Percentiles rank a stretch among this genome's conserved stretches.
Conservation (phyloP, 35 echinoderm and acorn worm species). For the Apostichopus parvimensis region DNA sequence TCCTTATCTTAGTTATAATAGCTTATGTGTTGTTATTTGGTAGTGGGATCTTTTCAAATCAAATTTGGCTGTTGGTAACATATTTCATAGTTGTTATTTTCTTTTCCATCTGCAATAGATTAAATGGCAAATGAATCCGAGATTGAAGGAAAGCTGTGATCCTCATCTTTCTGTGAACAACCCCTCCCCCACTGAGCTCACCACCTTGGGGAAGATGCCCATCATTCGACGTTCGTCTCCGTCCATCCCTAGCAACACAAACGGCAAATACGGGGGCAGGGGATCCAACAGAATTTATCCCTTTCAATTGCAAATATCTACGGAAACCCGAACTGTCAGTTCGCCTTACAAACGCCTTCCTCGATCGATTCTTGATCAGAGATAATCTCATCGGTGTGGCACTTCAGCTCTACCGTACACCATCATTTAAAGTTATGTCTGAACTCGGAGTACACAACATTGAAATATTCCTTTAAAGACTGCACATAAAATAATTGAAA, state of each 20-base stretch:
- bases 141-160: conserved; percentile 69
- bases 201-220: conserved; percentile 62
- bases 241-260: conserved; percentile 96
- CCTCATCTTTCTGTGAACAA: conserved; percentile 70
- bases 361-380: conserved; percentile 26
- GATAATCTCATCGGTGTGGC: not conserved
- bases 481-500: too few relatives aligned
- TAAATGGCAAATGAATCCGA: conserved; percentile 71
- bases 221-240: conserved; percentile 67
- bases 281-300: conserved; percentile 70
- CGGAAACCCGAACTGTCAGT: conserved; percentile 60
- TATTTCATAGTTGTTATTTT: too few relatives aligned
- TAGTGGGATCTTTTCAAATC: too few relatives aligned
- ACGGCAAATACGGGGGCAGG: conserved; percentile 90
- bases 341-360: conserved; percentile 60
- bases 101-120: conserved; percentile 6
- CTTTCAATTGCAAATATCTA: conserved; percentile 89
- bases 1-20: too few relatives aligned
- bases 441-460: too few relatives aligned
- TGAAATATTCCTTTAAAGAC: too few relatives aligned
- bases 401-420: too few relatives aligned
- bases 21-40: too few relatives aligned
- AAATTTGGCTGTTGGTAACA: too few relatives aligned
- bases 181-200: conserved; percentile 77
- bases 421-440: too few relatives aligned